Percentiles rank a stretch among this genome's conserved stretches.
Evolutionary conservation across 2,797 vertebrate genomes (phyloP).

Genomic region (Chromobotia macracanthus): DNA sequence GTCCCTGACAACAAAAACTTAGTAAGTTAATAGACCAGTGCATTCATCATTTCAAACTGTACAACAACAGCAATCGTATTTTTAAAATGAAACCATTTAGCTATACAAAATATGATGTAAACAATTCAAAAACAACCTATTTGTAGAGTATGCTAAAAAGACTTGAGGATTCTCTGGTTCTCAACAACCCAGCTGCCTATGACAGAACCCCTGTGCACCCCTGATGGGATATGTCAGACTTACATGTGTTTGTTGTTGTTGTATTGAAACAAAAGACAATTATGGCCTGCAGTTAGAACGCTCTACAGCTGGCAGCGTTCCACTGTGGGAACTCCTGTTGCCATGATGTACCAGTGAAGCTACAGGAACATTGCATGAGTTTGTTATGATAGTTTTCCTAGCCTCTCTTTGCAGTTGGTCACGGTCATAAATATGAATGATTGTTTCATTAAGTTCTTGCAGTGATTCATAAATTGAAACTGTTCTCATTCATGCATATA

Average conservation of each 20-base stretch:
- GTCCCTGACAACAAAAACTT: constrained; percentile 72
- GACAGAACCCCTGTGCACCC: too few species aligned
- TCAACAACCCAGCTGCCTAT: too few species aligned
- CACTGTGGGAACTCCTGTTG: not conserved
- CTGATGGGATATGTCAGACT: not conserved
- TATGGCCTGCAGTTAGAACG: constrained; percentile 9
- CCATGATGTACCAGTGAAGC: not conserved
- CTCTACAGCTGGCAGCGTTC: not conserved
- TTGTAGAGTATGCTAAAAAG: too few species aligned
- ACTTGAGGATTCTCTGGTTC: too few species aligned
- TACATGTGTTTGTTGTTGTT: not conserved
- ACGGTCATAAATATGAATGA: not conserved
- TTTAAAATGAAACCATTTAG: not conserved
- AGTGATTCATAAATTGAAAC: not conserved
- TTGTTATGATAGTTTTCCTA: constrained; percentile 3
- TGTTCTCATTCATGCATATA: not conserved
- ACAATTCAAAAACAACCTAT: not conserved
- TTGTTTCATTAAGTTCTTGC: not conserved
- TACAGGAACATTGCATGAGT: not conserved
- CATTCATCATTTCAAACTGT: not conserved
- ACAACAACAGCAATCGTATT: not conserved
- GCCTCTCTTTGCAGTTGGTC: not conserved
- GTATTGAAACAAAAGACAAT: not conserved
- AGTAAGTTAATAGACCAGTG: constrained; percentile 57
- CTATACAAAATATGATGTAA: not conserved